Evolutionary conservation across 2,888 invertebrate species (phyloP).

Genomic region (Hyposoter didymator): DNA sequence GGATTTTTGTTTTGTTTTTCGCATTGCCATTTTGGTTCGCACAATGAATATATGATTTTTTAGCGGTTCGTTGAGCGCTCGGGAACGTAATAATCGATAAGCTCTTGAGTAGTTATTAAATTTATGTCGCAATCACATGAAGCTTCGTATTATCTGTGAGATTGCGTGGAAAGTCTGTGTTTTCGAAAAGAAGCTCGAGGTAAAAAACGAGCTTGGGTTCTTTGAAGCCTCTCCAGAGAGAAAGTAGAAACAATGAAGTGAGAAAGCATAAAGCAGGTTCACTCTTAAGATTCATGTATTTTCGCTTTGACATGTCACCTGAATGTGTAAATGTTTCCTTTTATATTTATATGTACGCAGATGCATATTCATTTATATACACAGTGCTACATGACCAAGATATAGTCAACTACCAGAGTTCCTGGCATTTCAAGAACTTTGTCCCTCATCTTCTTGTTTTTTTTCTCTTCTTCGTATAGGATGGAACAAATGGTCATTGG

Average conservation of each 20-base stretch:
- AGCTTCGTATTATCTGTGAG: background rate
- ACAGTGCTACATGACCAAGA: conserved; percentile 15
- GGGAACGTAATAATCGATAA: background rate
- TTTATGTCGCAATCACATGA: conserved; percentile 26
- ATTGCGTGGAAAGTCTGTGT: background rate
- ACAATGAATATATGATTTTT: conserved; percentile 2
- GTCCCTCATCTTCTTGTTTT: conserved; percentile 63
- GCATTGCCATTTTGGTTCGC: background rate
- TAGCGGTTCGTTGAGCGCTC: background rate
- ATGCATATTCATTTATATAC: background rate
- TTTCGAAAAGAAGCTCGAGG: conserved; percentile 8
- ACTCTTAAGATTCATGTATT: conserved; percentile 35
- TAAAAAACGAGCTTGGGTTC: conserved; percentile 51
- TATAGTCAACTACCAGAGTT: conserved; percentile 55
- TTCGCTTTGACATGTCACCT: background rate
- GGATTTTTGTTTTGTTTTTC: background rate
- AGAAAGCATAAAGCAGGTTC: conserved; percentile 27
- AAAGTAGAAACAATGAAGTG: conserved; percentile 47
- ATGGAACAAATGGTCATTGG: conserved; percentile 65
- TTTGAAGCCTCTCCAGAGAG: conserved; percentile 60
- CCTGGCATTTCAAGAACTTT: conserved; percentile 71
- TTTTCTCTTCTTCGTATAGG: conserved; percentile 38
- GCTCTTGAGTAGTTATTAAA: conserved; percentile 18
- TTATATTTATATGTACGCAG: background rate
- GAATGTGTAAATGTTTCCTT: background rate